Conservation (phyloP, 2,888 invertebrate species). For the Drosophila quinaria region DNA sequence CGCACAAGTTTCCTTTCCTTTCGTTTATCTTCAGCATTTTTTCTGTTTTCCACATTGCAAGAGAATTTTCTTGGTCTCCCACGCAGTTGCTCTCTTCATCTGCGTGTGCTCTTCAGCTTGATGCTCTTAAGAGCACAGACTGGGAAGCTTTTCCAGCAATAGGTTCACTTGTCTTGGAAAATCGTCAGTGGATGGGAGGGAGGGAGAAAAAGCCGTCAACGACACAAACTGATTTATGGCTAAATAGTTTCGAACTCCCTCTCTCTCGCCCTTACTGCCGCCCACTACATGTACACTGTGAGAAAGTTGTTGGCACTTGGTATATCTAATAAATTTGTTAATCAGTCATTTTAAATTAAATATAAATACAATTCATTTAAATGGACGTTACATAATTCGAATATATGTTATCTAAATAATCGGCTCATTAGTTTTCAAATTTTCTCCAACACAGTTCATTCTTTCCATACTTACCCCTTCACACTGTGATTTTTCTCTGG, state of each 20-base stretch:
- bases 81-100: slow-evolving; percentile 39
- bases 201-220: slow-evolving; percentile 1
- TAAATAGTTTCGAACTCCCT: neutral
- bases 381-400: too few species aligned
- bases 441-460: too few species aligned
- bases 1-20: slow-evolving; percentile 45
- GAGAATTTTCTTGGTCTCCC: slow-evolving; percentile 31
- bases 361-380: too few species aligned
- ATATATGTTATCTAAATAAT: too few species aligned
- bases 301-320: neutral
- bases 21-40: slow-evolving; percentile 40
- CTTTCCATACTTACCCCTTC: too few species aligned
- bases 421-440: too few species aligned
- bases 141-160: neutral
- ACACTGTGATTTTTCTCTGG: neutral
- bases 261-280: neutral
- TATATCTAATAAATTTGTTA: too few species aligned
- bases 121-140: slow-evolving; percentile 28
- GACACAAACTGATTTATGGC: slow-evolving; percentile 39
- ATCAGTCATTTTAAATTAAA: too few species aligned
- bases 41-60: slow-evolving; percentile 14
- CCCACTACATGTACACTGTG: neutral
- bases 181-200: neutral
- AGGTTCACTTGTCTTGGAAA: neutral
- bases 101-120: slow-evolving; percentile 45